Conservation (phyloP, 2,113 vertebrate genomes). For the Lanius ludovicianus region DNA sequence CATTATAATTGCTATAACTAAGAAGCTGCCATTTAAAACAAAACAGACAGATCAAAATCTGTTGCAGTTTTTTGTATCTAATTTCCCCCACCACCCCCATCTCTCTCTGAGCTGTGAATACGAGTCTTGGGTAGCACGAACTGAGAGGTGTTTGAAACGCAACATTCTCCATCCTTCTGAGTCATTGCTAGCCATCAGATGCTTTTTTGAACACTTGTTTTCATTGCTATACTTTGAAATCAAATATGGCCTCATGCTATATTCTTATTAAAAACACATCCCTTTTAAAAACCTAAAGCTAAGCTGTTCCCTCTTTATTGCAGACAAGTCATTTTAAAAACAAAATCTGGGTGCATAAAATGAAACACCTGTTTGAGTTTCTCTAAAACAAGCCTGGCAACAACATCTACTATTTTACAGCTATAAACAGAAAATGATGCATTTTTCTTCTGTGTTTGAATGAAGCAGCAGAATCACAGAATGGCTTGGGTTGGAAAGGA, state of each 20-base stretch:
- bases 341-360: neutral
- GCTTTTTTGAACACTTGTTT: slow-evolving; percentile 25
- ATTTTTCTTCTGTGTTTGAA: neutral
- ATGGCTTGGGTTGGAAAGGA: neutral
- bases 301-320: neutral
- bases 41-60: slow-evolving; percentile 18
- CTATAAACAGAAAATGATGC: neutral
- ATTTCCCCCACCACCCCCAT: slow-evolving; percentile 34
- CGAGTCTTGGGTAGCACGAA: slow-evolving; percentile 16
- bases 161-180: slow-evolving; percentile 18
- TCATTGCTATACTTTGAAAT: neutral
- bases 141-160: slow-evolving; percentile 29
- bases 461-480: neutral
- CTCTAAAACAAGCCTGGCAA: neutral
- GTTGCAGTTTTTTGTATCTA: slow-evolving; percentile 1
- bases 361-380: neutral
- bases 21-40: neutral
- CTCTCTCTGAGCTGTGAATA: slow-evolving; percentile 20
- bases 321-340: neutral
- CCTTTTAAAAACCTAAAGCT: neutral
- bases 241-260: neutral
- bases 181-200: neutral
- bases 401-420: neutral
- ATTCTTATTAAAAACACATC: neutral
- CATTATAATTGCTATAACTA: neutral